Conservation (phyloP, 92 coral and sea anemone species). For the Desmophyllum pertusum region DNA sequence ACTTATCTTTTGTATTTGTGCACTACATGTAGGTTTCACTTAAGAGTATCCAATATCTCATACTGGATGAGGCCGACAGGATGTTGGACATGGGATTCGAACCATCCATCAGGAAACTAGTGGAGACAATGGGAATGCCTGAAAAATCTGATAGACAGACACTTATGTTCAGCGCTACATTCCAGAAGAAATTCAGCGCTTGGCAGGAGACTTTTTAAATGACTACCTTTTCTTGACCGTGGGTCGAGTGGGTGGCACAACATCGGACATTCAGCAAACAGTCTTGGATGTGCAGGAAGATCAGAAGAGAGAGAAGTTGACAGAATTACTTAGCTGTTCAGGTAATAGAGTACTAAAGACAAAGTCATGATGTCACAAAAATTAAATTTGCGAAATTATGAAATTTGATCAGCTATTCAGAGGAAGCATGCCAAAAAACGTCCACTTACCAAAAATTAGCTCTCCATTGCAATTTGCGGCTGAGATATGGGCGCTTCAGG, state of each 20-base stretch:
- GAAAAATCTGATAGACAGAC: constrained; percentile 87
- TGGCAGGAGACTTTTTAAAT: constrained; percentile 92
- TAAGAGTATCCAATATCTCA: constrained; percentile 70
- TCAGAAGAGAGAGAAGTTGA: constrained; percentile 91
- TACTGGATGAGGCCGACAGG: constrained; percentile 96
- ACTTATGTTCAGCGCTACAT: constrained; percentile 97
- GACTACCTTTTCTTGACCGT: constrained; percentile 95
- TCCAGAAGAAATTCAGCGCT: constrained; percentile 90
- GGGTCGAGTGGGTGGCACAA: constrained; percentile 97
- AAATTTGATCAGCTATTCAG: no score
- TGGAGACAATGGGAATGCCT: constrained; percentile 83
- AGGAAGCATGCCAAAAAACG: no score
- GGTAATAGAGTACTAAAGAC: no score
- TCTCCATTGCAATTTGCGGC: no score
- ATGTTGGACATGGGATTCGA: constrained; percentile 99
- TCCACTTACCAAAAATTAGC: no score
- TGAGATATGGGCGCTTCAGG: no score
- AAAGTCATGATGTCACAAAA: no score
- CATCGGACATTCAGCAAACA: constrained; percentile 95
- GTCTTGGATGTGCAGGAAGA: constrained; percentile 86
- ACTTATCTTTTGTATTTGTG: neutral
- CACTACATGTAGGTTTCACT: constrained; percentile 74
- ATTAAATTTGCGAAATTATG: no score
- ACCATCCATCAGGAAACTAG: constrained; percentile 73
- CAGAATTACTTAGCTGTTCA: constrained; percentile 85